phyloP scores from a whole-genome alignment of 2,797 vertebrate species.

The Falco biarmicus region DNA sequence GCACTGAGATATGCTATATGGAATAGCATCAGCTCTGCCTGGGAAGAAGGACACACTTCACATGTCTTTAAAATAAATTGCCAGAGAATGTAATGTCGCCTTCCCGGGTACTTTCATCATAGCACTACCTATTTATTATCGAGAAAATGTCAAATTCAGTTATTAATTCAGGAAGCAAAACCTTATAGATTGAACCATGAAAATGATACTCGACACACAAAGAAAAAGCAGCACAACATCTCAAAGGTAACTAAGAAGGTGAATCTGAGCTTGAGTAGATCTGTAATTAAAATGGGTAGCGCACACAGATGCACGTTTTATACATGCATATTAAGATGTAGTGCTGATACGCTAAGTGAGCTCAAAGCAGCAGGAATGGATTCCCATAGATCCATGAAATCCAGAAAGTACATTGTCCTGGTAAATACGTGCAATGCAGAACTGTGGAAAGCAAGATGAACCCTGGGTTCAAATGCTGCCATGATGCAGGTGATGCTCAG shows the following conservation, averaged over 20 bases:
- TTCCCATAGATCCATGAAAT: background rate
- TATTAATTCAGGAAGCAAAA: conserved; percentile 44
- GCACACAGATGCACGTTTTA: background rate
- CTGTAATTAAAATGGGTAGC: background rate
- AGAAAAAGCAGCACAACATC: background rate
- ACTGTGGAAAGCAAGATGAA: background rate
- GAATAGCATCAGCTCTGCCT: conserved; percentile 65
- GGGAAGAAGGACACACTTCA: conserved; percentile 74
- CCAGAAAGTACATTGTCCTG: background rate
- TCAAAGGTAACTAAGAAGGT: background rate
- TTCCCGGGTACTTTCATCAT: conserved; percentile 37
- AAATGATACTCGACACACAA: background rate
- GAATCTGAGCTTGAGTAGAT: background rate
- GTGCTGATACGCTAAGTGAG: background rate
- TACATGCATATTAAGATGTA: background rate
- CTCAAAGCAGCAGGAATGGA: background rate
- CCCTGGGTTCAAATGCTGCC: background rate
- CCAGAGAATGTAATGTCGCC: conserved; percentile 28
- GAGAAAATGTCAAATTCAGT: conserved; percentile 36
- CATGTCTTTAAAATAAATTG: conserved; percentile 71
- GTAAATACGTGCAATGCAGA: background rate
- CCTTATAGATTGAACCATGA: background rate
- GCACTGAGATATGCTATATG: conserved; percentile 54
- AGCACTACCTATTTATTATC: conserved; percentile 45
- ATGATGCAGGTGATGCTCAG: background rate